phyloP scores from a whole-genome alignment of 35 echinoderm and acorn worm species.

The Apostichopus californicus region DNA sequence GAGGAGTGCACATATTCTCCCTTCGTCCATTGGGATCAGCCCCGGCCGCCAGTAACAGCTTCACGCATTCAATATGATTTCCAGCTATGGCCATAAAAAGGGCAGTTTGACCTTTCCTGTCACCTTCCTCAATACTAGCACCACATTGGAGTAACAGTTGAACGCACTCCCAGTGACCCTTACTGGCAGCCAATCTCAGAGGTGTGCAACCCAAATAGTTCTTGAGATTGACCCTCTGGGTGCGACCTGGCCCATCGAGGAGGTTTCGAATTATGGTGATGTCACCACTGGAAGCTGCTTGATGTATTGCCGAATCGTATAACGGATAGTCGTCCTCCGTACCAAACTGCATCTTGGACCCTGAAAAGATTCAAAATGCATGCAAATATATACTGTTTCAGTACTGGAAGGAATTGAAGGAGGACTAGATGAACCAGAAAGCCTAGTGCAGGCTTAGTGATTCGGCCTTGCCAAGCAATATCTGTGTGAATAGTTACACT shows the following conservation, averaged over 20 bases:
- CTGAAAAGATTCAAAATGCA: not conserved
- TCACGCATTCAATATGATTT: constrained; percentile 75
- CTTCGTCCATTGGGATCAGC: constrained; percentile 70
- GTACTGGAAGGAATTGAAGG: too few species aligned
- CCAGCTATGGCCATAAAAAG: constrained; percentile 72
- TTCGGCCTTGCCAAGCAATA: too few species aligned
- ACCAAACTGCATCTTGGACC: constrained; percentile 24
- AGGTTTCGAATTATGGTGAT: constrained; percentile 33
- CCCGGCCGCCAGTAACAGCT: constrained; percentile 34
- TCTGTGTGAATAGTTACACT: too few species aligned
- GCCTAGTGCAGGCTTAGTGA: too few species aligned
- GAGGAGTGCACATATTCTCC: constrained; percentile 64
- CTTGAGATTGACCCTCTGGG: constrained; percentile 38
- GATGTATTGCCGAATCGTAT: constrained; percentile 70
- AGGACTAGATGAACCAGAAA: too few species aligned
- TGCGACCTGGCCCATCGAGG: constrained; percentile 46
- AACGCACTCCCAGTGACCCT: constrained; percentile 55
- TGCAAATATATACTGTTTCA: too few species aligned
- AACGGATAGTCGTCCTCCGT: constrained; percentile 56
- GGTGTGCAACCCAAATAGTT: constrained; percentile 80
- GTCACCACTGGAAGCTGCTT: constrained; percentile 70
- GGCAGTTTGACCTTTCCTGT: constrained; percentile 79
- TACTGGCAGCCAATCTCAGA: constrained; percentile 72
- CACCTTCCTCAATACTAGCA: constrained; percentile 60
- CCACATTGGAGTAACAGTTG: constrained; percentile 46